A percentile compares a stretch with the other conserved stretches of the same genome.
These are phyloP conservation scores for Glyptemys insculpta DNA, from an alignment of 2,797 vertebrate species.

Conservation along the genomic window DNA sequence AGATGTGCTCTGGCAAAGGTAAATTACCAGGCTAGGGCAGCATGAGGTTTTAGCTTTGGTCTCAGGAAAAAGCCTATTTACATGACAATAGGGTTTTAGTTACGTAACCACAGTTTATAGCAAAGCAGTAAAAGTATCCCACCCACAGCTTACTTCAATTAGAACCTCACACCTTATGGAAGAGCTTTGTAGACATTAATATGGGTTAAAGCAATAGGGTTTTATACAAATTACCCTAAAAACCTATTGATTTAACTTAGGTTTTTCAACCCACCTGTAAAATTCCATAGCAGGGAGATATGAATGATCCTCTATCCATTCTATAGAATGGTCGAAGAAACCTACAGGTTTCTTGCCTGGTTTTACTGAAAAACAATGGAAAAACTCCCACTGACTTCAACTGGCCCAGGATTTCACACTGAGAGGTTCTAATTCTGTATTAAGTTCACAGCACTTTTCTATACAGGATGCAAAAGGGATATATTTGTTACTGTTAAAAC, in stretches of 20 bases:
- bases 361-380: not conserved
- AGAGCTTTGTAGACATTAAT: not conserved
- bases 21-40: slow-evolving; percentile 45
- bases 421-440: not conserved
- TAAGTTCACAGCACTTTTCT: not conserved
- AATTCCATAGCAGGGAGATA: not conserved
- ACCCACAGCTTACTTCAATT: fast-evolving
- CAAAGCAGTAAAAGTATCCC: not conserved
- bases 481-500: not conserved
- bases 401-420: not conserved
- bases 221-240: not conserved
- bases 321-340: not conserved
- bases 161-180: not conserved
- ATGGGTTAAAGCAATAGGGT: not conserved
- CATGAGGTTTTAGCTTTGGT: slow-evolving; percentile 12
- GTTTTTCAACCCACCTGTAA: not conserved
- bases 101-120: not conserved
- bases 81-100: not conserved
- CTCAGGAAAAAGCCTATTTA: slow-evolving; percentile 42
- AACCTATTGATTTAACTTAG: not conserved
- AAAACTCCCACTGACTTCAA: not conserved
- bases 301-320: not conserved
- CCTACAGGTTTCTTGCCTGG: not conserved
- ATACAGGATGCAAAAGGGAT: not conserved
- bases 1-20: not conserved